These are phyloP conservation scores for Charaxes varanes DNA, from an alignment of 1,140 invertebrate genomes.

Conservation along the genomic window DNA sequence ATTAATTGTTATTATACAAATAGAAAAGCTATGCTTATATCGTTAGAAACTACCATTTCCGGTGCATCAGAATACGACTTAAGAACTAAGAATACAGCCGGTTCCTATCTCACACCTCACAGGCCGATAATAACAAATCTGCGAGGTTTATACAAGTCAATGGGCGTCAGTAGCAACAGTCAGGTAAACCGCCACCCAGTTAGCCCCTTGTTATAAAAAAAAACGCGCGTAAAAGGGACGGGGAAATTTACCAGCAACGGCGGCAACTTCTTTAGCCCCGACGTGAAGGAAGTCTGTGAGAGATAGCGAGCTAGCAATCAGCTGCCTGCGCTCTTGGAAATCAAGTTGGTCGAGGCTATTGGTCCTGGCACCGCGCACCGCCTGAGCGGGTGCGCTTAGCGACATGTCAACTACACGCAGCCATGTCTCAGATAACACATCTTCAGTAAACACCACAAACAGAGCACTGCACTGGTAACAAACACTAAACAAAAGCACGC, in stretches of 20 bases:
- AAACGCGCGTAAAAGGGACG: background rate
- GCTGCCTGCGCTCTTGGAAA: constrained; percentile 91
- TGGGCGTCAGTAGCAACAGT: too few species aligned
- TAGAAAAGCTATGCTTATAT: too few species aligned
- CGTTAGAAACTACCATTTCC: too few species aligned
- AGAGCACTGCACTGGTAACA: constrained; percentile 46
- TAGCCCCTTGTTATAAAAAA: too few species aligned
- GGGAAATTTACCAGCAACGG: constrained; percentile 61
- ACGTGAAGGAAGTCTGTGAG: constrained; percentile 89
- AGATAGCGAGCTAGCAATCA: constrained; percentile 90
- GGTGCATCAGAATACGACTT: too few species aligned
- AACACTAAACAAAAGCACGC: constrained; percentile 59
- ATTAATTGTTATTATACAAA: too few species aligned
- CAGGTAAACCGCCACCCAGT: too few species aligned
- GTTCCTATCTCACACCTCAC: too few species aligned
- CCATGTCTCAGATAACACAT: constrained; percentile 58
- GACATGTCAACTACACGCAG: constrained; percentile 70
- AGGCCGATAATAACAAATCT: too few species aligned
- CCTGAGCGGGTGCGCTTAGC: constrained; percentile 64
- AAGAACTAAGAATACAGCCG: too few species aligned
- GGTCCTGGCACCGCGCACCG: constrained; percentile 76
- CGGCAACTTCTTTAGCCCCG: constrained; percentile 78
- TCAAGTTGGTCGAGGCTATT: constrained; percentile 92
- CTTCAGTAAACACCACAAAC: constrained; percentile 36
- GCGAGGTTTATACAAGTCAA: too few species aligned